Evolutionary conservation across 2,888 invertebrate species (phyloP).

Genomic region (Watsonalla cultraria): DNA sequence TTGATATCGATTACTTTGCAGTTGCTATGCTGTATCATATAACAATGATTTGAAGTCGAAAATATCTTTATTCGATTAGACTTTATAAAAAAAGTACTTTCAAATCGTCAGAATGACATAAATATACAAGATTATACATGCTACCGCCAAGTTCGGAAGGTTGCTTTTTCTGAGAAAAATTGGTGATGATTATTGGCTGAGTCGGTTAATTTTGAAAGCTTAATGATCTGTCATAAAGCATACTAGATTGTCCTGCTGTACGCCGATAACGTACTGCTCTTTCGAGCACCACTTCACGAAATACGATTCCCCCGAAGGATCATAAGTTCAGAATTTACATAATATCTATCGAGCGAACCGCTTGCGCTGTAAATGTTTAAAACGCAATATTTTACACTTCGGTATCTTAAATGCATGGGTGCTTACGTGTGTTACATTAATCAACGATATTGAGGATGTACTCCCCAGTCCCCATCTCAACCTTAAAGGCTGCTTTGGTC

Average conservation of each 20-base stretch:
- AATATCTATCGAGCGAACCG: constrained; percentile 24
- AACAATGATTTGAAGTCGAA: no score
- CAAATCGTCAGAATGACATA: no score
- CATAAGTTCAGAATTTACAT: constrained; percentile 43
- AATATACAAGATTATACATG: no score
- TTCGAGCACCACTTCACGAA: constrained; percentile 29
- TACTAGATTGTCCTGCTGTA: constrained; percentile 16
- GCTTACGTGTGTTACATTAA: constrained; percentile 43
- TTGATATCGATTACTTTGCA: no score
- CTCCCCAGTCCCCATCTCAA: neutral
- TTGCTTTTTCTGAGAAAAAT: no score
- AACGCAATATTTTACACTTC: constrained; percentile 51
- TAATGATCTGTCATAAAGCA: constrained; percentile 2
- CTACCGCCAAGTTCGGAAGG: no score
- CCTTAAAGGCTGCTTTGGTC: no score
- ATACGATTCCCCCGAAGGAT: constrained; percentile 33
- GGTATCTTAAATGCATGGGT: constrained; percentile 49
- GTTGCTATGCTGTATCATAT: no score
- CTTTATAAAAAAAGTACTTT: no score
- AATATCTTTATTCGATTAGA: no score
- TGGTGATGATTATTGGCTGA: no score
- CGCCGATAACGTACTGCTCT: constrained; percentile 10
- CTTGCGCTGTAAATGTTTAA: constrained; percentile 38
- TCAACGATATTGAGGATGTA: constrained; percentile 13
- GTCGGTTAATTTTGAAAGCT: neutral